Conservation (phyloP, 2,888 invertebrate species). For the Xiphydria camelus region DNA sequence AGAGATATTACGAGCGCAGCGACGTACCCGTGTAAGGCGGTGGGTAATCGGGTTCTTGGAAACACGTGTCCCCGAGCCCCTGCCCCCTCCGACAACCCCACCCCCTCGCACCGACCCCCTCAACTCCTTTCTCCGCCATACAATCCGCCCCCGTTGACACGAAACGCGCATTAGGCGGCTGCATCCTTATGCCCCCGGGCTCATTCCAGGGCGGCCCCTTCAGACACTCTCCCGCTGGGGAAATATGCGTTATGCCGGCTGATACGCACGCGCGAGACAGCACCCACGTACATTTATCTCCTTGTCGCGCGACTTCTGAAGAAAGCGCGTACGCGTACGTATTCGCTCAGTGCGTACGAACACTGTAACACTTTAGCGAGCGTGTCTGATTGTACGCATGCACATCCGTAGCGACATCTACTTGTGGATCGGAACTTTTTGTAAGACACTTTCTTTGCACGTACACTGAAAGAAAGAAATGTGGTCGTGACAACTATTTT, state of each 20-base stretch:
- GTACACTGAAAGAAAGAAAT: no score
- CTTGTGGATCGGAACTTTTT: no score
- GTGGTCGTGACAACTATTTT: no score
- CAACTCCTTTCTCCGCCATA: constrained; percentile 34
- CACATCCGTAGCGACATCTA: no score
- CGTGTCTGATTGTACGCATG: no score
- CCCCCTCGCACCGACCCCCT: constrained; percentile 19
- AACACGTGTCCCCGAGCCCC: constrained; percentile 45
- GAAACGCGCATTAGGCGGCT: constrained; percentile 55
- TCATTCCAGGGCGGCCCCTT: constrained; percentile 19
- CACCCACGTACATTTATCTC: constrained; percentile 6
- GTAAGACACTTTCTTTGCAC: no score
- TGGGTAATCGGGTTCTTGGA: constrained; percentile 47
- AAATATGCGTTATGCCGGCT: constrained; percentile 27
- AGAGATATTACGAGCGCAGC: constrained; percentile 31
- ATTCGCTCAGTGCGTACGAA: no score
- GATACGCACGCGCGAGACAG: constrained; percentile 10
- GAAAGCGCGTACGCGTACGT: no score
- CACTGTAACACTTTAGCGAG: no score
- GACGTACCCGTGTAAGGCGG: constrained; percentile 45
- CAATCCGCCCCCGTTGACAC: constrained; percentile 47
- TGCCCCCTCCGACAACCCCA: constrained; percentile 10
- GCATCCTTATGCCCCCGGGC: constrained; percentile 40
- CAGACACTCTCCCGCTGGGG: constrained; percentile 10
- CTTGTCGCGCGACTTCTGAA: no score